phyloP scores from a whole-genome alignment of 2,888 invertebrate genomes.

The Caenorhabditis sinica region DNA sequence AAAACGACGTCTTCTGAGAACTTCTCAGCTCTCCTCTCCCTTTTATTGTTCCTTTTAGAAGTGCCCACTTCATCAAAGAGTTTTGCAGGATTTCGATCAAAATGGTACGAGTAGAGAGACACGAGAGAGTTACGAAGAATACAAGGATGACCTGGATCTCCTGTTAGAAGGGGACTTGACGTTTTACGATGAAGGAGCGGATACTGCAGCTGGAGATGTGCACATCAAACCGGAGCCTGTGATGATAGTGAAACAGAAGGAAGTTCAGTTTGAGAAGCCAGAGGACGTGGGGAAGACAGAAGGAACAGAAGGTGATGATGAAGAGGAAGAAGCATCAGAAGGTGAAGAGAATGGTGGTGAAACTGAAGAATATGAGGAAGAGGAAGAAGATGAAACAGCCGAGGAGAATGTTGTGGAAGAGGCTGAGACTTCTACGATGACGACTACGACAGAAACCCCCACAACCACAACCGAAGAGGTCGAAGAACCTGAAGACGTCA shows the following conservation, averaged over 20 bases:
- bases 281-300: constrained; percentile 15
- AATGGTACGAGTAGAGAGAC: constrained; percentile 39
- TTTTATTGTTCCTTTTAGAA: constrained; percentile 4
- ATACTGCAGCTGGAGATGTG: constrained; percentile 10
- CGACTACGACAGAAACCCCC: constrained; percentile 21
- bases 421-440: not conserved
- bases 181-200: constrained; percentile 44
- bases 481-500: constrained; percentile 32
- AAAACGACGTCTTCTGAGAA: not conserved
- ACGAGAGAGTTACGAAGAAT: constrained; percentile 51
- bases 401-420: constrained; percentile 15
- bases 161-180: constrained; percentile 50
- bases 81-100: constrained; percentile 37
- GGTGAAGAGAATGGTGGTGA: constrained; percentile 24
- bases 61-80: not conserved
- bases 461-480: constrained; percentile 18
- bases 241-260: constrained; percentile 6
- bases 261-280: not conserved
- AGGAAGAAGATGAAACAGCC: constrained; percentile 34
- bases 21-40: not conserved
- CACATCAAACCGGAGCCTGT: constrained; percentile 8
- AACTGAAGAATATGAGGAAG: constrained; percentile 38
- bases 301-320: constrained; percentile 26
- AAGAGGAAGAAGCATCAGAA: constrained; percentile 22
- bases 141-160: constrained; percentile 59